Percentiles rank a stretch among this genome's conserved stretches.
These are phyloP conservation scores for Scelioninae gen. 2 DNA, from an alignment of 2,888 invertebrate species.

Conservation along the genomic window DNA sequence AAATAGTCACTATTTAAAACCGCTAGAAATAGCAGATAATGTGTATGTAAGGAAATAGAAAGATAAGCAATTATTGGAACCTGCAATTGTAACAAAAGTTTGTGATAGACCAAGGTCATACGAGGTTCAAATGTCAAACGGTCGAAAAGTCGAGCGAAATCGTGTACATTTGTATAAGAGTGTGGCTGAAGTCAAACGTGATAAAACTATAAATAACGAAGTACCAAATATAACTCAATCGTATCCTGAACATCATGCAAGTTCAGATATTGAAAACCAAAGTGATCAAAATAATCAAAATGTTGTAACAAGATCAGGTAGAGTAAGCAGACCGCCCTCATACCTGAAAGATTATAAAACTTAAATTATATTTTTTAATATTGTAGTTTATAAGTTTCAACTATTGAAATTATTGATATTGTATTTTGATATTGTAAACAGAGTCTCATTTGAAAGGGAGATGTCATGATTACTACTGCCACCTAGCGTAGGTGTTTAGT, in stretches of 20 bases:
- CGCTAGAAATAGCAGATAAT: slow-evolving; percentile 28
- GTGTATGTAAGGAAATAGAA: slow-evolving; percentile 37
- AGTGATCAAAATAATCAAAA: slow-evolving; percentile 13
- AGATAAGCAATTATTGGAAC: slow-evolving; percentile 20
- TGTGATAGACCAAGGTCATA: slow-evolving; percentile 40
- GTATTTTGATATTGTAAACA: slow-evolving; percentile 3
- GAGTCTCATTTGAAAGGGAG: slow-evolving; percentile 13
- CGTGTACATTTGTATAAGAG: slow-evolving; percentile 9
- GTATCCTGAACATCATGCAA: neutral
- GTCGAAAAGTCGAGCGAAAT: slow-evolving; percentile 30
- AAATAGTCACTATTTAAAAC: slow-evolving; percentile 16
- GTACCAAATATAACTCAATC: neutral
- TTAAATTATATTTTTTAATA: neutral
- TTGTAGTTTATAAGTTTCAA: neutral
- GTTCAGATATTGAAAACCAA: slow-evolving; percentile 17
- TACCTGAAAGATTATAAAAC: slow-evolving; percentile 18
- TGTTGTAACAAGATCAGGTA: slow-evolving; percentile 27
- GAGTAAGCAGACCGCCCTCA: slow-evolving; percentile 10
- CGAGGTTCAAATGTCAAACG: slow-evolving; percentile 25
- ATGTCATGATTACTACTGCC: slow-evolving; percentile 30
- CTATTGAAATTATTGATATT: no score
- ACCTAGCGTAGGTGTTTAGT: no score
- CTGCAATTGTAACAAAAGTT: slow-evolving; percentile 22
- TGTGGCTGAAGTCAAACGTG: neutral
- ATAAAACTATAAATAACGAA: neutral